Conservation (phyloP, 2,888 invertebrate species). For the Dugesia japonica region DNA sequence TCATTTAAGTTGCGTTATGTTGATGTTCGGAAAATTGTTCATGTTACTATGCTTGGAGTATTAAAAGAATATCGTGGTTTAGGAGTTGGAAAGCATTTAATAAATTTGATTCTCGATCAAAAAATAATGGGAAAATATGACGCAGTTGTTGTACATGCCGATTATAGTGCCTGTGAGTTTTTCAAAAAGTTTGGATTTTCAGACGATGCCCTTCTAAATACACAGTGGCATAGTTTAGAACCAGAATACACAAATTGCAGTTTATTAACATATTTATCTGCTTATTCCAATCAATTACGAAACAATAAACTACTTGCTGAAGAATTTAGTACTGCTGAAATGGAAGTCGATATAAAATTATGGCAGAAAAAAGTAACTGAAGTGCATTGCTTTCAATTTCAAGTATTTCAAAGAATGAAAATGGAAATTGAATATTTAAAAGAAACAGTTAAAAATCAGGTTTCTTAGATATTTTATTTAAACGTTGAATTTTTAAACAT, state of each 20-base stretch:
- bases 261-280: slow-evolving; percentile 47
- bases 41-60: slow-evolving; percentile 2
- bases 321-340: not conserved
- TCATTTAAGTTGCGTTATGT: not conserved
- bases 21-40: not conserved
- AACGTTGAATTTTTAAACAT: no score
- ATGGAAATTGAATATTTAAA: not conserved
- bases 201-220: slow-evolving; percentile 47
- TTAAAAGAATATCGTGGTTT: not conserved
- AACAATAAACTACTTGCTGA: not conserved
- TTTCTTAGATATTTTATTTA: no score
- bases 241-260: slow-evolving; percentile 41
- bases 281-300: slow-evolving; percentile 36
- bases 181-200: slow-evolving; percentile 47
- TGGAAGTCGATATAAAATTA: slow-evolving; percentile 10
- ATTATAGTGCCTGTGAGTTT: slow-evolving; percentile 45
- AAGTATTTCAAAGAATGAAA: not conserved
- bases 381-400: not conserved
- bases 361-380: slow-evolving; percentile 16
- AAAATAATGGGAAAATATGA: slow-evolving; percentile 42
- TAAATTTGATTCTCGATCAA: not conserved
- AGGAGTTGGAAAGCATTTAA: not conserved
- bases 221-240: slow-evolving; percentile 43
- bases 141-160: slow-evolving; percentile 48
- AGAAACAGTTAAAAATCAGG: not conserved